Base-by-base conservation (phyloP, 37 sponge, comb jelly and placozoan genomes). In the Spongilla lacustris region DNA sequence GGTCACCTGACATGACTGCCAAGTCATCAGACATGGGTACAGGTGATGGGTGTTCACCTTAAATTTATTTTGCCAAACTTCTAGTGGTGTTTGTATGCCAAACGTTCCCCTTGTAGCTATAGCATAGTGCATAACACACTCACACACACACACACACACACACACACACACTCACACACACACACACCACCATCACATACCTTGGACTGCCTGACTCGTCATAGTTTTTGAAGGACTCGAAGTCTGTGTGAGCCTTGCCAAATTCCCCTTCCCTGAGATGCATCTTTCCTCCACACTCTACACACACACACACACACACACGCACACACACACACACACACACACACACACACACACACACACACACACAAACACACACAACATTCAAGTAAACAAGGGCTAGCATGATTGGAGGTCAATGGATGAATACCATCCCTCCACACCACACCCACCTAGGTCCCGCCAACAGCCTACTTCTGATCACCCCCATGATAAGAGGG, bases 251-350 rank as follows among this genome's bases (percentile, higher is more conserved):
- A 23, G 98, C 98, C 36, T 84, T 78, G 31, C 96, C 89, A 88
- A 91, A 98, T 76, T 98, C 93, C 31, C 92, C 93, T 71, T 96
- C 98, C 37, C 98, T 68, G 19, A 98, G 84, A 83, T 98, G 98
- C 98, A 98, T 98, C 84, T 98, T 98, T 10, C 98, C 98, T 14
- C 98, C 98, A 86, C 98, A 98, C 83, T 98, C 98, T 95, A 79
- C 32, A 68, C 23, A 71, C 26, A 46, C 38, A 85, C 69, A 73
- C 23, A 30, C 46, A 77, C 14, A 21, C 69, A 81, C 34, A 69
- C 8, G 9, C 50, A 77, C 69, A 75, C n/a, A 34, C 78, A 49
- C 78, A 76, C 11, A 27, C 24, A 69, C 71, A 85, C 76, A 75
- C 34, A 25, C 33, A 25, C 21, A n/a, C n/a, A n/a, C n/a, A n/a